These are phyloP conservation scores for Stomatorhinus ivindoensis DNA, from an alignment of 2,113 vertebrate genomes.

Conservation along the genomic window DNA sequence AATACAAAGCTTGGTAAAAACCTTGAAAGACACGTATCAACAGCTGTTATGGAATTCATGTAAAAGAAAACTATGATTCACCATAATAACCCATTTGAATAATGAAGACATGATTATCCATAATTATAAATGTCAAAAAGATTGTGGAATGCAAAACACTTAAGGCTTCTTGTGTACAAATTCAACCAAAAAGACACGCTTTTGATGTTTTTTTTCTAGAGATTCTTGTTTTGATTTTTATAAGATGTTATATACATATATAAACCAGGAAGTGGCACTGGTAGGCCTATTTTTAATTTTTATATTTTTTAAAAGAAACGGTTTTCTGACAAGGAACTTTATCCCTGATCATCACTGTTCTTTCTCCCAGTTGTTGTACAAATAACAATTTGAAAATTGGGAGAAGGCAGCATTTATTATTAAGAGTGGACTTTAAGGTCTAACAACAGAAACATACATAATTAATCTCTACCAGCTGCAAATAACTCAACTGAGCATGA, in stretches of 20 bases:
- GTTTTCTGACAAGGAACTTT: neutral
- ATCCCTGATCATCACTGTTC: neutral
- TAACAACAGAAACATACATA: neutral
- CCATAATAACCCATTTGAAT: neutral
- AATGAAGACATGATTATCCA: constrained; percentile 14
- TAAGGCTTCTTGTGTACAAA: neutral
- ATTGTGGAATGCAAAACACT: constrained; percentile 10
- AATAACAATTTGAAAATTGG: neutral
- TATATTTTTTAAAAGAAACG: neutral
- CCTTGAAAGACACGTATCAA: neutral
- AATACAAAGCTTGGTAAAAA: neutral
- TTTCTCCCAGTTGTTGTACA: neutral
- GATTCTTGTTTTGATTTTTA: neutral
- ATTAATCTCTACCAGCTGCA: neutral
- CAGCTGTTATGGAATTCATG: neutral
- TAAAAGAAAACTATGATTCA: neutral
- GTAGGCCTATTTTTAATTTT: neutral
- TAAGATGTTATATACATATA: neutral
- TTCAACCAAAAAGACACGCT: neutral
- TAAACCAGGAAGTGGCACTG: neutral
- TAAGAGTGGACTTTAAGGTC: neutral
- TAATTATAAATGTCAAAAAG: constrained; percentile 17
- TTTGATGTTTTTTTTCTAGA: neutral
- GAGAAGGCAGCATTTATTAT: neutral
- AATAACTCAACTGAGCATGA: neutral